Evolutionary conservation across 1,140 invertebrate species (phyloP), one percentile per base, ranked within the genome.

Genomic region (Apis florea): DNA sequence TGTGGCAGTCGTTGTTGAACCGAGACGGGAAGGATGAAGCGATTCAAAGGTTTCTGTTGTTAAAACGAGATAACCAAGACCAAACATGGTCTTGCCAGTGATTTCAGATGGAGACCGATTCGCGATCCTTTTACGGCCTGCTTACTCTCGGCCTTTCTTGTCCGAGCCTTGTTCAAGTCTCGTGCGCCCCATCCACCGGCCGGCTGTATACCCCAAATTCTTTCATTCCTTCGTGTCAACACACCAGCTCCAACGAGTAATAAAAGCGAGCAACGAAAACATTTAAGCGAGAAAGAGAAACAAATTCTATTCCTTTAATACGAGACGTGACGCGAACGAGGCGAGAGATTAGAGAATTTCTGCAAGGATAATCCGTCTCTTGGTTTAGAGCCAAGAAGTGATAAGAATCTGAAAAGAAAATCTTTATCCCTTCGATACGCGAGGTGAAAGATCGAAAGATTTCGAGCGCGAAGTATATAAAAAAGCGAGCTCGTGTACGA

Each of bases 101-200:
- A 83, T 83, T 83, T 83, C 82, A 72, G 76, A 83, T 79, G 82
- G 82, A 79, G 76, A 56, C 69, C 69, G 82, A 79, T 83, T 68
- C 82, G 54, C 82, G 26, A 83, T 72, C 82, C 82, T 83, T 83
- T 83, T 83, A 83, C 61, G 82, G 82, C 54, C 17, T 6, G 79
- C 53, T 49, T 67, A 56, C 79, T 26, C 51, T 73, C 31, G 15
- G 31, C n/a, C 63, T 49, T 49, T 15, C 26, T 5, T 40, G 56
- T 15, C 58, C 19, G 19, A 53, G 58, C 1, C 21, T n/a, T n/a
- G n/a, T n/a, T 13, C 15, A 24, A 6, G 53, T 15, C 59, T 26
- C 59, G 26, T 17, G 26, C 5, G 51, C 24, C 15, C 40, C 13
- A 15, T 49, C 13, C 58, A 21, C 61, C 61, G 31, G 54, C 51